Conservation (phyloP, 2,797 vertebrate species). For the Falco novaeseelandiae region DNA sequence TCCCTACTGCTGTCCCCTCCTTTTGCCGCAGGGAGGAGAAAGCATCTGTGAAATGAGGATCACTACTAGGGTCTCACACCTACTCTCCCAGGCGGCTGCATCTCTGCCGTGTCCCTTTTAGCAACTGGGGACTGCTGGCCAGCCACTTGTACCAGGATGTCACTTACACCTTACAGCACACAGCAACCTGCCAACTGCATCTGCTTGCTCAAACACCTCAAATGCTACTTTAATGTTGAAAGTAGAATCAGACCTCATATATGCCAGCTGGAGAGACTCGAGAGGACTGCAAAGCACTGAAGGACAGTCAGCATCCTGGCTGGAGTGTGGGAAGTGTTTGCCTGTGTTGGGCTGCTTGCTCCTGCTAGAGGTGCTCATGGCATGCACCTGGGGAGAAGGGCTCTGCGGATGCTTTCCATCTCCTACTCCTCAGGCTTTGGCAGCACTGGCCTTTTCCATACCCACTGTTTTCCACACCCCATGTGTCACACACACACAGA, state of each 20-base stretch:
- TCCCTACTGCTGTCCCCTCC: accelerated
- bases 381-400: background rate
- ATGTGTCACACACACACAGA: background rate
- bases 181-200: accelerated
- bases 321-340: background rate
- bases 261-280: accelerated
- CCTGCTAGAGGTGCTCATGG: background rate
- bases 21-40: background rate
- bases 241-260: background rate
- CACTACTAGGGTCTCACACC: background rate
- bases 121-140: background rate
- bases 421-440: background rate
- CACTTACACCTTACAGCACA: background rate
- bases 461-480: accelerated
- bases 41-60: background rate
- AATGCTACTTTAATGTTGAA: background rate
- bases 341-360: background rate
- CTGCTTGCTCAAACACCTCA: background rate
- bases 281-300: background rate
- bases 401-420: background rate
- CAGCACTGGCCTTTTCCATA: background rate
- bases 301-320: background rate
- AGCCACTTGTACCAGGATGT: background rate
- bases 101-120: background rate
- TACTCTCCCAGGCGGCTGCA: background rate